phyloP scores from a whole-genome alignment of 2,113 vertebrate species.

The Ursus arctos region DNA sequence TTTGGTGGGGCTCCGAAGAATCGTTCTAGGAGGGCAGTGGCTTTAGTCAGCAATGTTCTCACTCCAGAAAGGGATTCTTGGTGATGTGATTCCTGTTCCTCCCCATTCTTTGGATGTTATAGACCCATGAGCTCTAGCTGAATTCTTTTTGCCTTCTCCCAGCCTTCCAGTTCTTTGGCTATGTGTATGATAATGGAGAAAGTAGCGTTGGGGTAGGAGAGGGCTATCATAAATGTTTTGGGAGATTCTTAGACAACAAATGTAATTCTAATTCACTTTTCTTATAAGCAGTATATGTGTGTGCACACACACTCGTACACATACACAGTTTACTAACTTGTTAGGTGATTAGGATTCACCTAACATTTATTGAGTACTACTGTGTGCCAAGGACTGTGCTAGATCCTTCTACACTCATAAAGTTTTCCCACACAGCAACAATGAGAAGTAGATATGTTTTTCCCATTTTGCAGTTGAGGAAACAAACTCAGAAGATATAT shows the following conservation, averaged over 20 bases:
- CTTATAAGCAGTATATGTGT: background rate
- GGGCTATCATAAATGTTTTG: background rate
- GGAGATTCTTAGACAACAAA: background rate
- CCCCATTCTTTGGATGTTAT: conserved; percentile 1
- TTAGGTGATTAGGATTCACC: conserved; percentile 1
- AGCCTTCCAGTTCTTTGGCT: background rate
- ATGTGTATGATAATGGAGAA: background rate
- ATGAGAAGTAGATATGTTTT: background rate
- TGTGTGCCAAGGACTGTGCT: background rate
- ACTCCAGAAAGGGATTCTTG: background rate
- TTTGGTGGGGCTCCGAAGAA: background rate
- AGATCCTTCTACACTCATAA: background rate
- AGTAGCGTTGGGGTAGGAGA: background rate
- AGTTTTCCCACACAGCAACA: conserved; percentile 2
- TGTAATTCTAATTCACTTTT: background rate
- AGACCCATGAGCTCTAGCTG: background rate
- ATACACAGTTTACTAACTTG: background rate
- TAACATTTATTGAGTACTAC: background rate
- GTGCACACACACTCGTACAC: background rate
- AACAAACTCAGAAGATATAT: conserved; percentile 33
- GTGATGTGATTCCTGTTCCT: background rate
- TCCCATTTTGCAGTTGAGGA: conserved; percentile 52
- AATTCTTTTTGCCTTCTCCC: conserved; percentile 14
- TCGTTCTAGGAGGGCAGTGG: background rate
- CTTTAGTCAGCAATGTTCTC: conserved; percentile 25